A percentile compares a stretch with the other conserved stretches of the same genome.
Conservation (phyloP, 2,113 vertebrate genomes). For the Psittacara wagleri region DNA sequence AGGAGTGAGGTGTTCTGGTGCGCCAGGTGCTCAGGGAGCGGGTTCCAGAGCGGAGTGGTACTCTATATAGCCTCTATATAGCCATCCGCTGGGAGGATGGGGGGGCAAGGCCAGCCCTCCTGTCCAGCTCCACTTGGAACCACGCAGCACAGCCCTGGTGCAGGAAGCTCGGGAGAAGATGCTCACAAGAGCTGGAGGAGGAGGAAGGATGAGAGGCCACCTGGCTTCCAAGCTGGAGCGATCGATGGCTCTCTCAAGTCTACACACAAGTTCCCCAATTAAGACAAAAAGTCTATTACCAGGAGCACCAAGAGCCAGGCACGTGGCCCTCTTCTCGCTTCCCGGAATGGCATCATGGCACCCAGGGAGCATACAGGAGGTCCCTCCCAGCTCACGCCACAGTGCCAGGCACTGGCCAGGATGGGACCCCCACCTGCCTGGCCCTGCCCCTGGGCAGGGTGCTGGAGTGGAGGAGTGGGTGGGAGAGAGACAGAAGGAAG, state of each 20-base stretch:
- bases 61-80: conserved; percentile 76
- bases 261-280: conserved; percentile 23
- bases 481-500: conserved; percentile 53
- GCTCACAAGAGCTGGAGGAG: conserved; percentile 66
- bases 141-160: conserved; percentile 58
- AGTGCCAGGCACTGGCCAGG: neutral
- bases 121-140: conserved; percentile 72
- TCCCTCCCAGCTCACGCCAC: neutral
- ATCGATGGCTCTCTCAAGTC: conserved; percentile 61
- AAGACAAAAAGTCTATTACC: conserved; percentile 43
- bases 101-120: conserved; percentile 44
- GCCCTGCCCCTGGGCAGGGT: neutral
- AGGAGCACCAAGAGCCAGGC: conserved; percentile 33
- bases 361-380: neutral
- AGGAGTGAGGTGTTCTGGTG: conserved; percentile 52
- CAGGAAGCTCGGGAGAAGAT: conserved; percentile 72
- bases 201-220: conserved; percentile 70
- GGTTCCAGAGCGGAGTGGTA: conserved; percentile 69
- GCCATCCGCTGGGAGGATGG: neutral
- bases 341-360: neutral
- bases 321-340: conserved; percentile 27
- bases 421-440: neutral
- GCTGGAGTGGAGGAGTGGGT: neutral
- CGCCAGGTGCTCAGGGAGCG: conserved; percentile 13
- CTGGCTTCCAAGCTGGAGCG: conserved; percentile 69